Conservation (phyloP, 2,888 invertebrate genomes). For the Deilephila elpenor region DNA sequence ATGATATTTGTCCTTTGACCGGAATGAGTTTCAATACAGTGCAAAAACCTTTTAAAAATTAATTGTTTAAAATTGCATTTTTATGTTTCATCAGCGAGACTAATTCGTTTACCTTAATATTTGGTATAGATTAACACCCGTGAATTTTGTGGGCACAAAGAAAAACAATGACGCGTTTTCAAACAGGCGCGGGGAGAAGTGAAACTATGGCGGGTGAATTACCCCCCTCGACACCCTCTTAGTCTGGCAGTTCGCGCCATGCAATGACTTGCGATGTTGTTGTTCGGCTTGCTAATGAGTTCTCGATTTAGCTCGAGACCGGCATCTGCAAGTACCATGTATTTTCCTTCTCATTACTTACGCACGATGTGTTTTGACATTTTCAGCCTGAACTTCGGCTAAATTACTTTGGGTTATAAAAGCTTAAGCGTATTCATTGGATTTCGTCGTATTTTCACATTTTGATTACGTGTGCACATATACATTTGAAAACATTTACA, state of each 20-base stretch:
- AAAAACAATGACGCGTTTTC: slow-evolving; percentile 58
- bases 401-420: slow-evolving; percentile 38
- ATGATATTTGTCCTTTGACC: too few relatives aligned
- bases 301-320: slow-evolving; percentile 66
- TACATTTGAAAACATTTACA: neutral
- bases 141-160: slow-evolving; percentile 56
- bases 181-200: slow-evolving; percentile 44
- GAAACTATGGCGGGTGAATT: slow-evolving; percentile 56
- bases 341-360: slow-evolving; percentile 66
- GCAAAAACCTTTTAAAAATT: too few relatives aligned
- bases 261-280: slow-evolving; percentile 73
- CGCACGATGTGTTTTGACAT: slow-evolving; percentile 61
- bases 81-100: neutral
- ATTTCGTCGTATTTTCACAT: slow-evolving; percentile 28
- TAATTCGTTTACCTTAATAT: neutral
- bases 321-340: slow-evolving; percentile 60
- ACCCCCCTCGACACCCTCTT: slow-evolving; percentile 39
- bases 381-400: slow-evolving; percentile 51
- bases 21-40: too few relatives aligned
- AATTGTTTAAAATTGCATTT: neutral
- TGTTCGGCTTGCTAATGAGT: slow-evolving; percentile 79
- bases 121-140: slow-evolving; percentile 59
- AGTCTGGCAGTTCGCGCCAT: slow-evolving; percentile 44
- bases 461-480: neutral
- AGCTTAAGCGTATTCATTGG: slow-evolving; percentile 40